phyloP scores from a whole-genome alignment of 2,888 invertebrate species.

The Cerastoderma edule region DNA sequence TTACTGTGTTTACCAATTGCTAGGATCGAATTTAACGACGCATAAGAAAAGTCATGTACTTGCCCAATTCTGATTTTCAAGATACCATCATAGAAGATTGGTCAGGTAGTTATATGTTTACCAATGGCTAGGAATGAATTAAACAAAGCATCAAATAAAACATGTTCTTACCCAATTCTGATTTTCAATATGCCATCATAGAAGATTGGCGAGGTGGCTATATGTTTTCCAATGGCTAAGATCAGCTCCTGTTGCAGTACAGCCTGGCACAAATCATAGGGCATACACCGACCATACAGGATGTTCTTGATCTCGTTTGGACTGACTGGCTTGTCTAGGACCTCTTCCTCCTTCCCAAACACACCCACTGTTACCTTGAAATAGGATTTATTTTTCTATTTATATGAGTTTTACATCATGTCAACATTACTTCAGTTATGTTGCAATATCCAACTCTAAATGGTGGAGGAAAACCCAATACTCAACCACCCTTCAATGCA shows the following conservation, averaged over 20 bases:
- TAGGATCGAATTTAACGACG: too few relatives aligned
- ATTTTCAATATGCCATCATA: conserved; percentile 97
- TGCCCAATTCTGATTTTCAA: too few relatives aligned
- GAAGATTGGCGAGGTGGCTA: conserved; percentile 95
- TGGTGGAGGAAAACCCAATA: too few relatives aligned
- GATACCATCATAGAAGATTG: too few relatives aligned
- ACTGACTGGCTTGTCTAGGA: conserved; percentile 97
- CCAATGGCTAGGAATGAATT: too few relatives aligned
- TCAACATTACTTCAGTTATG: too few relatives aligned
- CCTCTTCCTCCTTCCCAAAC: conserved; percentile 95
- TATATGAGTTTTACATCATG: too few relatives aligned
- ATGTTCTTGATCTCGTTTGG: conserved; percentile 97
- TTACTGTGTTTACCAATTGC: too few relatives aligned
- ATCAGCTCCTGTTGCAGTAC: conserved; percentile 97
- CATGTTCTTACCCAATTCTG: conserved; percentile 87
- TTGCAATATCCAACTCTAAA: too few relatives aligned
- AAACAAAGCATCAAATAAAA: too few relatives aligned
- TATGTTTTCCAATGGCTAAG: conserved; percentile 95
- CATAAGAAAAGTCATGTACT: too few relatives aligned
- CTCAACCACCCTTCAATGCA: neutral
- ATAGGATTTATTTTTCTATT: neutral
- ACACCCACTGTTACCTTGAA: conserved; percentile 94
- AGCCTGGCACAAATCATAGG: conserved; percentile 94
- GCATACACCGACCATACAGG: conserved; percentile 88
- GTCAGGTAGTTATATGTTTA: too few relatives aligned